phyloP scores from a whole-genome alignment of 2,888 invertebrate species.

The Hypomecis punctinalis region DNA sequence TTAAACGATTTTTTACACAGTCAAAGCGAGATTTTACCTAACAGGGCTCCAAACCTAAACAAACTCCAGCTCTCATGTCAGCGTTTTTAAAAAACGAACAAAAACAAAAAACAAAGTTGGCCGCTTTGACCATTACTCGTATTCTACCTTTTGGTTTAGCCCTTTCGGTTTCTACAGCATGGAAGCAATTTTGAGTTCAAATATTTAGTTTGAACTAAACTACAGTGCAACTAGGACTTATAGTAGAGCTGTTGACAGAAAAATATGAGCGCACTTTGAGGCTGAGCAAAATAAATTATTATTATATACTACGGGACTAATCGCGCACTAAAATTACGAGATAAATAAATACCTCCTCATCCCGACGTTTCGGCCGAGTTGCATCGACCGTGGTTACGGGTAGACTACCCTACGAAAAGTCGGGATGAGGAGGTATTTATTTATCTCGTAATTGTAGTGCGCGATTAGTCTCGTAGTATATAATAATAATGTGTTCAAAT shows the following conservation, averaged over 20 bases:
- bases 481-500: too few relatives aligned
- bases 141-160: constrained; percentile 27
- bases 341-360: too few relatives aligned
- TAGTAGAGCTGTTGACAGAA: too few relatives aligned
- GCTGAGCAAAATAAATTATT: too few relatives aligned
- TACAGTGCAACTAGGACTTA: background rate
- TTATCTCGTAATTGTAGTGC: too few relatives aligned
- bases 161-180: constrained; percentile 25
- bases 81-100: constrained; percentile 1
- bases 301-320: too few relatives aligned
- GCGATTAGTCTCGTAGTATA: too few relatives aligned
- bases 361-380: too few relatives aligned
- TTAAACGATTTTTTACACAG: background rate
- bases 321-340: too few relatives aligned
- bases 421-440: too few relatives aligned
- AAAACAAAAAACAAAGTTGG: constrained; percentile 32
- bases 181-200: constrained; percentile 14
- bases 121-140: constrained; percentile 32
- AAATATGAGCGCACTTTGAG: background rate
- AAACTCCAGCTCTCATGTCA: constrained; percentile 17
- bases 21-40: constrained; percentile 13
- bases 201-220: constrained; percentile 14
- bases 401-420: too few relatives aligned
- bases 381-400: too few relatives aligned
- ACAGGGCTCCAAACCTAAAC: constrained; percentile 17